Conservation (phyloP, 2,113 vertebrate species). For the Solea solea region DNA sequence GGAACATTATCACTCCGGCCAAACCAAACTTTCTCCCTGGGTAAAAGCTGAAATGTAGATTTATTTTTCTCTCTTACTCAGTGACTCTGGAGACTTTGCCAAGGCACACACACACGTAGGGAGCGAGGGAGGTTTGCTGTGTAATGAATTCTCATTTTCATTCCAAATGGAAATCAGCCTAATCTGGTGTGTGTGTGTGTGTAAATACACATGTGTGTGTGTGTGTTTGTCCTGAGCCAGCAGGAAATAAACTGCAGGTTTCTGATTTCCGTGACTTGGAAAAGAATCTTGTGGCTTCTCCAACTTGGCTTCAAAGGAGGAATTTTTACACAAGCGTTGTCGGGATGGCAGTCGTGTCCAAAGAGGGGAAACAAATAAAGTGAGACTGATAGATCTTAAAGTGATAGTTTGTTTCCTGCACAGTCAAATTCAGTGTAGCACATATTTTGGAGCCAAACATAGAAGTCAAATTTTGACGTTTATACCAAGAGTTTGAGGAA, state of each 20-base stretch:
- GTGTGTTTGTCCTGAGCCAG: conserved; percentile 48
- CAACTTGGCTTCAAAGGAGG: conserved; percentile 37
- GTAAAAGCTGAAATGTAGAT: conserved; percentile 55
- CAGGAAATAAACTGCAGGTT: conserved; percentile 63
- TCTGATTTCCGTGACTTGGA: conserved; percentile 44
- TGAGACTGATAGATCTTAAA: conserved; percentile 1
- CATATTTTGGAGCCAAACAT: too few species aligned
- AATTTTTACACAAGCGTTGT: conserved; percentile 32
- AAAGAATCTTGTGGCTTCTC: conserved; percentile 40
- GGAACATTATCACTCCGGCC: conserved; percentile 59
- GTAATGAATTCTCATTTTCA: conserved; percentile 53
- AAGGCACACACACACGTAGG: conserved; percentile 40
- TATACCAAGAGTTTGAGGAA: too few species aligned
- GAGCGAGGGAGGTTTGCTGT: conserved; percentile 25
- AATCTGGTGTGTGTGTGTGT: conserved; percentile 22
- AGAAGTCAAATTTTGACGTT: too few species aligned
- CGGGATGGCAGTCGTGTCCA: conserved; percentile 19
- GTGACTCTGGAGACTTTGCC: conserved; percentile 48
- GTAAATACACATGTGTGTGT: not conserved
- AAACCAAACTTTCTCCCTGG: conserved; percentile 52
- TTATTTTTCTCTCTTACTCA: conserved; percentile 54
- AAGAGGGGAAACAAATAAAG: not conserved
- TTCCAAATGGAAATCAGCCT: conserved; percentile 66
- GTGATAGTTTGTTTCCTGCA: not conserved
- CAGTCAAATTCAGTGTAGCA: too few species aligned